Conservation (phyloP, 1,140 invertebrate genomes). For the Eubasilissa regina region DNA sequence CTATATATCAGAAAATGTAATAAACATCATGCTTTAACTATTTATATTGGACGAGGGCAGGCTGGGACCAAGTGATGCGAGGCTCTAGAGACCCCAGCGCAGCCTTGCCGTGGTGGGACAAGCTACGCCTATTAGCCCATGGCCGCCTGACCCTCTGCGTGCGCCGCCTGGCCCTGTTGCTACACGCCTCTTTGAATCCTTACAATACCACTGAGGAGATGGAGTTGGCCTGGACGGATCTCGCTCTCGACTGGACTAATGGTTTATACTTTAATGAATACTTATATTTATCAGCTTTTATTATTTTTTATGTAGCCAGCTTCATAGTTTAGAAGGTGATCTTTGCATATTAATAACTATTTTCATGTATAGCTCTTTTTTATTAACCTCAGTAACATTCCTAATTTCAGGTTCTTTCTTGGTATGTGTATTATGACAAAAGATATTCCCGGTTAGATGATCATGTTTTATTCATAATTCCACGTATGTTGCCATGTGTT, state of each 20-base stretch:
- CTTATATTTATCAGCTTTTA: background rate
- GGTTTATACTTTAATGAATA: slow-evolving; percentile 70
- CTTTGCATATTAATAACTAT: no score
- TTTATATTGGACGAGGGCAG: slow-evolving; percentile 62
- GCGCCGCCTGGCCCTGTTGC: slow-evolving; percentile 86
- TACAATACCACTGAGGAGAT: slow-evolving; percentile 99
- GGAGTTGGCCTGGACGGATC: slow-evolving; percentile 95
- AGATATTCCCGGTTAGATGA: no score
- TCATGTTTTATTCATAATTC: no score
- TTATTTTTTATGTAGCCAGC: background rate
- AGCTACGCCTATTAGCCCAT: slow-evolving; percentile 93
- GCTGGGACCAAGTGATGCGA: slow-evolving; percentile 87
- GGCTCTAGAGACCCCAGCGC: slow-evolving; percentile 95
- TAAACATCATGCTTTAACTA: no score
- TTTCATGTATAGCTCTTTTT: no score
- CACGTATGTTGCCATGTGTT: no score
- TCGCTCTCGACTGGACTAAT: slow-evolving; percentile 96
- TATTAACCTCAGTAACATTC: no score
- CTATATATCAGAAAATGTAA: no score
- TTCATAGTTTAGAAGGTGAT: background rate
- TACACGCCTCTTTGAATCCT: slow-evolving; percentile 97
- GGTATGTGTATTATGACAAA: no score
- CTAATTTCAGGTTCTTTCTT: no score
- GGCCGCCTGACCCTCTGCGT: slow-evolving; percentile 92
- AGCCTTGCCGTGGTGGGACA: slow-evolving; percentile 97